Evolutionary conservation across 1,140 invertebrate genomes (phyloP).

Genomic region (Asbolus verrucosus): DNA sequence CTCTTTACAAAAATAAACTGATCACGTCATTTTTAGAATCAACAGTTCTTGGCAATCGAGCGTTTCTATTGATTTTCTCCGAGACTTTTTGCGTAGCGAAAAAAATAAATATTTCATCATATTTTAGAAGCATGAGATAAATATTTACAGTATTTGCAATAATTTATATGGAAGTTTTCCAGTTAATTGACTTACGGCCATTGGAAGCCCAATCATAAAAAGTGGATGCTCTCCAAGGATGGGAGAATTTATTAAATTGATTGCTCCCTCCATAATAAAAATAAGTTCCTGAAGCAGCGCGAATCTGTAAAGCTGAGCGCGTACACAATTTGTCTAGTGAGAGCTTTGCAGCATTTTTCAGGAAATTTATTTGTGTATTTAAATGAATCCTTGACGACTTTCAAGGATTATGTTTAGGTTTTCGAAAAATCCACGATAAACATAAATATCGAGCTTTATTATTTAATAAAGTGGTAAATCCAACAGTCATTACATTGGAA

Average conservation of each 20-base stretch:
- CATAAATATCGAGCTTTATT: slow-evolving; percentile 23
- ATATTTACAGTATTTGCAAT: slow-evolving; percentile 13
- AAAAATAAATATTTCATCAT: slow-evolving; percentile 33
- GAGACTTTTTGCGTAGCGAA: background rate
- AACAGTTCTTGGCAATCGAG: slow-evolving; percentile 1
- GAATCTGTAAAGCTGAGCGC: slow-evolving; percentile 23
- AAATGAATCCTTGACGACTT: slow-evolving; percentile 19
- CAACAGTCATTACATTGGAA: slow-evolving; percentile 18
- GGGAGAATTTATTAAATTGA: slow-evolving; percentile 20
- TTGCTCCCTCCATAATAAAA: slow-evolving; percentile 19
- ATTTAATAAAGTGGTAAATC: slow-evolving; percentile 30
- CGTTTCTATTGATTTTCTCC: background rate
- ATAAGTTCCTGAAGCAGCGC: slow-evolving; percentile 11
- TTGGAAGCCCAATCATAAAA: slow-evolving; percentile 4
- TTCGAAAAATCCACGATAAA: slow-evolving; percentile 11
- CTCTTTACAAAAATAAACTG: slow-evolving; percentile 12
- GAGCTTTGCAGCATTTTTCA: slow-evolving; percentile 20
- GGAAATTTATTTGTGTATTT: slow-evolving; percentile 4
- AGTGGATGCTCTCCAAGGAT: slow-evolving; percentile 1
- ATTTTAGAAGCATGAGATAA: slow-evolving; percentile 4
- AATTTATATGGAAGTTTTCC: slow-evolving; percentile 19
- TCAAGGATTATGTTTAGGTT: slow-evolving; percentile 1
- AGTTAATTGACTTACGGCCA: slow-evolving; percentile 3
- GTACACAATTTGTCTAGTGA: slow-evolving; percentile 24
- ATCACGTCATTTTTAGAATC: slow-evolving; percentile 8